phyloP scores from a whole-genome alignment of 2,797 vertebrate genomes.

The Heteromormyrus szaboi region DNA sequence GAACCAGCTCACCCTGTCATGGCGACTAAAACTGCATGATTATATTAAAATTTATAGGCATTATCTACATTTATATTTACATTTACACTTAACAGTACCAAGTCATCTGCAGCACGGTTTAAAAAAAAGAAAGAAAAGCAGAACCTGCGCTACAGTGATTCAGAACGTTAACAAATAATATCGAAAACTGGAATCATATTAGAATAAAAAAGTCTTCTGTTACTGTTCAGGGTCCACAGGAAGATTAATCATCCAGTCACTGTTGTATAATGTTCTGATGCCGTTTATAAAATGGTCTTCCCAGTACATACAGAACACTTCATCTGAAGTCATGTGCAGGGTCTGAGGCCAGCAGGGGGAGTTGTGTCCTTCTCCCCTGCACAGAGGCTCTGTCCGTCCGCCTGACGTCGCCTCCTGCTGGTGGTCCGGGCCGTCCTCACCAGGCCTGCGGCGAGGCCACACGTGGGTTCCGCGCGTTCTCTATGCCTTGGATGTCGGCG shows the following conservation, averaged over 20 bases:
- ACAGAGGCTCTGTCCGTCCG: background rate
- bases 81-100: background rate
- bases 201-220: background rate
- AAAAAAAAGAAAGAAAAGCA: background rate
- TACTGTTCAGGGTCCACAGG: background rate
- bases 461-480: slow-evolving; percentile 73
- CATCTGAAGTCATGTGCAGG: background rate
- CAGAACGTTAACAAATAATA: background rate
- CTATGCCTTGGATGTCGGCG: slow-evolving; percentile 72
- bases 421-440: slow-evolving; percentile 53
- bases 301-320: background rate
- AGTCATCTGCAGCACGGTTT: background rate
- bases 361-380: background rate
- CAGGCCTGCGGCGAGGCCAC: slow-evolving; percentile 81
- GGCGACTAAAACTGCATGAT: background rate
- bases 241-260: background rate
- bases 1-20: background rate
- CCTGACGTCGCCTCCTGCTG: background rate
- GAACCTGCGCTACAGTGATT: background rate
- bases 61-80: slow-evolving; percentile 12
- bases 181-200: background rate
- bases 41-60: background rate
- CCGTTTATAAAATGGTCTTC: background rate
- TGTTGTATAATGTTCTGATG: background rate
- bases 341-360: background rate